Evolutionary conservation across 2,888 invertebrate species (phyloP), one percentile per base, ranked within the genome.

Genomic region (Tinea trinotella): DNA sequence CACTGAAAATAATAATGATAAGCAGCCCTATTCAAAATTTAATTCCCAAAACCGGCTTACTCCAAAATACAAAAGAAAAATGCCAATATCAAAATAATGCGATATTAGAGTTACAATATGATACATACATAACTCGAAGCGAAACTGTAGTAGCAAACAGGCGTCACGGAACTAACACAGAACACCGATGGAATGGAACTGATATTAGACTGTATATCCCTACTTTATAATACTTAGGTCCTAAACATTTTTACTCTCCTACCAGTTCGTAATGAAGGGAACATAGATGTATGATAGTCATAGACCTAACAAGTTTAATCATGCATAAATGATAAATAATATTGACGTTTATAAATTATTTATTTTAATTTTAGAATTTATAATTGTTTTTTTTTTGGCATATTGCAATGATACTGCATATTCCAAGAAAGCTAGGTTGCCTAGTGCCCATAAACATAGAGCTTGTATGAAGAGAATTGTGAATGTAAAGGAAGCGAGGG

Each of bases 161-260:
- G 40, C 40, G 19, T 48, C 7, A 24, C 50, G 13, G 9, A 24
- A 50, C 50, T 24, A 15, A 15, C 50, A 1, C 50, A 3, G 24
- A 15, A 20, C 22, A 24, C 50, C 13, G 50, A 24, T n/a, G 3
- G 24, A 24, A 50, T 50, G 13, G 13, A 50, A 50, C 50, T 50
- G 50, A 50, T 24, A 24, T 22, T 50, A 13, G 15, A 24, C n/a
- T 24, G 10, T 24, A 50, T 15, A 50, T 24, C 50, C 50, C 50
- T 50, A 24, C 50, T 24, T 50, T 50, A 50, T 50, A 50, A 50
- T 24, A 50, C 24, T 50, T 46, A 46, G 46, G 46, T 2, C 24
- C 50, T 7, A 12, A 50, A 24, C 13, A 50, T 19, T 50, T 13
- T 20, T 48, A 19, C 19, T 24, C 50, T 50, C 50, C 50, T 50